These are phyloP conservation scores for Hirudinaria manillensis DNA, from an alignment of 2,888 invertebrate species.

Conservation along the genomic window DNA sequence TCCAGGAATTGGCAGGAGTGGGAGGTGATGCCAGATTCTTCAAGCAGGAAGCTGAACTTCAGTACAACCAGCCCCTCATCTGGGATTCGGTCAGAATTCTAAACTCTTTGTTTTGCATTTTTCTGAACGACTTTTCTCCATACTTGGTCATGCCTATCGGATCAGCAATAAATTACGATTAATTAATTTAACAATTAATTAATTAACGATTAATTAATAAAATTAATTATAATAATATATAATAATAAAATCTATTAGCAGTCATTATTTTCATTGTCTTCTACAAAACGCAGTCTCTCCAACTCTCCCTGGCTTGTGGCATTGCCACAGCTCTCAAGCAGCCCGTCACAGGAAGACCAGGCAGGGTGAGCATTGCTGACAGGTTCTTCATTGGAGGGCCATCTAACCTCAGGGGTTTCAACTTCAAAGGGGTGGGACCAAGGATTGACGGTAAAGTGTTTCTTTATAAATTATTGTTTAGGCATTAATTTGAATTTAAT, in stretches of 20 bases:
- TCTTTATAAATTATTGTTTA: too few species aligned
- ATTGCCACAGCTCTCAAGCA: slow-evolving; percentile 57
- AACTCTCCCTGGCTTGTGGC: slow-evolving; percentile 67
- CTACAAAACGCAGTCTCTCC: slow-evolving; percentile 63
- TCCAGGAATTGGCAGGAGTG: slow-evolving; percentile 76
- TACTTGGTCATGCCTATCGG: neutral
- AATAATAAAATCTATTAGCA: neutral
- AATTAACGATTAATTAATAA: slow-evolving; percentile 6
- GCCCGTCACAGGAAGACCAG: slow-evolving; percentile 53
- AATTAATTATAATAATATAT: neutral
- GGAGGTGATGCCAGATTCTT: slow-evolving; percentile 87
- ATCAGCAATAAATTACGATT: neutral
- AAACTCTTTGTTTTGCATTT: neutral
- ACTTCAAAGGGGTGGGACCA: slow-evolving; percentile 78
- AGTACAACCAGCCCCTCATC: slow-evolving; percentile 65
- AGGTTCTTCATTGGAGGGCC: slow-evolving; percentile 85
- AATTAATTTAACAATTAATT: slow-evolving; percentile 14
- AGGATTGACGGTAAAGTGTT: slow-evolving; percentile 67
- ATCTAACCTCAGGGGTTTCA: slow-evolving; percentile 78
- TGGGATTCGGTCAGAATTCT: slow-evolving; percentile 59
- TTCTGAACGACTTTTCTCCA: neutral
- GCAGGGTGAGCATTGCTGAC: slow-evolving; percentile 57
- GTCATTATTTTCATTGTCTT: neutral
- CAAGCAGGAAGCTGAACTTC: slow-evolving; percentile 71
- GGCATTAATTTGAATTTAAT: too few species aligned